Evolutionary conservation across 2,888 invertebrate species (phyloP).

Genomic region (Ectobius pallidus): DNA sequence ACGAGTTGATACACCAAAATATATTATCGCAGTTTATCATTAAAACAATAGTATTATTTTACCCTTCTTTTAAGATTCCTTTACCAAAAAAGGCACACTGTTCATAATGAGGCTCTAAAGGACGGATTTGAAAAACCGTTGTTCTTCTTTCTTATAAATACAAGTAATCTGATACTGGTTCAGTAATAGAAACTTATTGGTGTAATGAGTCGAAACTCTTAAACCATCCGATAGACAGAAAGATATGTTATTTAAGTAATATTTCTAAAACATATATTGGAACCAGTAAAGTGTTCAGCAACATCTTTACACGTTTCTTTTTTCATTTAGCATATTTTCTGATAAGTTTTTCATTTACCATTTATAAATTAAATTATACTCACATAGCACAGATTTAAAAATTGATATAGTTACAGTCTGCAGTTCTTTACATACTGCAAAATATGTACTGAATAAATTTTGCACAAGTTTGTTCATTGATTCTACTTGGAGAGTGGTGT

Average conservation of each 20-base stretch:
- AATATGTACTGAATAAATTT: too few relatives aligned
- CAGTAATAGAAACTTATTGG: background rate
- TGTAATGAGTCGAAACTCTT: background rate
- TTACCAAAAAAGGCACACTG: conserved; percentile 18
- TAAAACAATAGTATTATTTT: background rate
- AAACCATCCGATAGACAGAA: background rate
- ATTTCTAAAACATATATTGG: background rate
- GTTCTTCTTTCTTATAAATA: background rate
- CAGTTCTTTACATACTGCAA: background rate
- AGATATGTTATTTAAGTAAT: background rate
- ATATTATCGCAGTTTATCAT: conserved; percentile 7
- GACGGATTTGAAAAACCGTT: conserved; percentile 16
- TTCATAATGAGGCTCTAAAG: background rate
- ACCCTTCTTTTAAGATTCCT: conserved; percentile 12
- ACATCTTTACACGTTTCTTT: background rate
- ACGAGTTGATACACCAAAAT: conserved; percentile 28
- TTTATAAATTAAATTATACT: too few relatives aligned
- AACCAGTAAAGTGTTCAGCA: background rate
- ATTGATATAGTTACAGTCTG: background rate
- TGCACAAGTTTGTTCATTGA: too few relatives aligned
- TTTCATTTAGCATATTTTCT: too few relatives aligned
- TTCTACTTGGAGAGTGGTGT: too few relatives aligned
- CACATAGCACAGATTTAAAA: background rate
- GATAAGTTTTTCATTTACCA: too few relatives aligned
- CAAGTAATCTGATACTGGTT: background rate